A percentile compares a stretch with the other conserved stretches of the same genome.
Evolutionary conservation across 2,113 vertebrate genomes (phyloP).

Genomic region (Sphaerodactylus townsendi): DNA sequence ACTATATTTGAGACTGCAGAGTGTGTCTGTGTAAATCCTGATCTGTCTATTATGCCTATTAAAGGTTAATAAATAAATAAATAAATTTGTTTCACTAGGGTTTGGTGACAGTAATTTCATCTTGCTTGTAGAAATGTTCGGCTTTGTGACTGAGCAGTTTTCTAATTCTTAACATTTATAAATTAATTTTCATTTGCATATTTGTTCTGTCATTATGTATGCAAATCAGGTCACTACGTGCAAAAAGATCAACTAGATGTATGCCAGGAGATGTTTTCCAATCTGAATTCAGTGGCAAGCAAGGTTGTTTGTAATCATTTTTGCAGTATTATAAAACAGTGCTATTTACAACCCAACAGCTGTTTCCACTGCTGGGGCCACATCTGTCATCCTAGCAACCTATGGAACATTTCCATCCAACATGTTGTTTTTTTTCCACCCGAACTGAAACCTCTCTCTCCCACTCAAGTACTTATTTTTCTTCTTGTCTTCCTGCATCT

Average conservation of each 20-base stretch:
- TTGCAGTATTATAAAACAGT: no score
- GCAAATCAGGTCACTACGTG: neutral
- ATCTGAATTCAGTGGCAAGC: neutral
- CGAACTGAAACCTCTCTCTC: neutral
- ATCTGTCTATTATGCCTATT: no score
- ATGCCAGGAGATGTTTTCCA: neutral
- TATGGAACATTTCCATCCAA: neutral
- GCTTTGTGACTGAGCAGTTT: neutral
- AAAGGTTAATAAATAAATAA: no score
- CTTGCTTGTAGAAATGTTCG: neutral
- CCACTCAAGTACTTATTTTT: neutral
- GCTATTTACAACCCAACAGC: neutral
- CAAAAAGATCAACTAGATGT: neutral
- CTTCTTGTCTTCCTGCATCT: neutral
- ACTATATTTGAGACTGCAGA: no score
- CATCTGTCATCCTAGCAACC: neutral
- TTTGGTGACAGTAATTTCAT: neutral
- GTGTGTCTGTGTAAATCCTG: no score
- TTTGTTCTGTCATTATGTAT: neutral
- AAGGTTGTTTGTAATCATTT: neutral
- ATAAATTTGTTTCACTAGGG: no score
- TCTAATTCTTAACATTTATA: neutral
- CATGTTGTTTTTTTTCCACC: neutral
- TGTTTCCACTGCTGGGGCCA: neutral
- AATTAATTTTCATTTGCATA: neutral